phyloP scores from a whole-genome alignment of 2,888 invertebrate species.

The Sminthurides aquaticus region DNA sequence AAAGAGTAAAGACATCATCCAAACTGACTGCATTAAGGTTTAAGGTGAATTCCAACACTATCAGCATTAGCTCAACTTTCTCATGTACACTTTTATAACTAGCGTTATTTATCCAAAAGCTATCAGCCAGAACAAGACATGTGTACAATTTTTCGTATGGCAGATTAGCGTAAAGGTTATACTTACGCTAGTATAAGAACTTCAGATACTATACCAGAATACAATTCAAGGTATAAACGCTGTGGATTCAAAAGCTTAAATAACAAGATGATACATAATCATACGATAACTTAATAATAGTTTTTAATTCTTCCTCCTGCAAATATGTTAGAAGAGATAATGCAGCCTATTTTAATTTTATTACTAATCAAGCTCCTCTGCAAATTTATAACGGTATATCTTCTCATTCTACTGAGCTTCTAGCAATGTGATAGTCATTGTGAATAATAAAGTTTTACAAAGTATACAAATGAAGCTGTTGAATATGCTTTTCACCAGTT shows the following conservation, averaged over 20 bases:
- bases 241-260: neutral
- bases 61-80: too few relatives aligned
- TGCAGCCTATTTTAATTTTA: neutral
- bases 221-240: neutral
- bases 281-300: neutral
- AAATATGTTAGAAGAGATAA: neutral
- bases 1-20: too few relatives aligned
- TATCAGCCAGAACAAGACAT: too few relatives aligned
- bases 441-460: neutral
- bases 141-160: too few relatives aligned
- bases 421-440: slow-evolving; percentile 8
- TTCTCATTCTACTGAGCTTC: slow-evolving; percentile 1
- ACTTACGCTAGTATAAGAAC: too few relatives aligned
- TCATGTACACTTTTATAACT: neutral
- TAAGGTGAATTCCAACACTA: too few relatives aligned
- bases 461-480: neutral
- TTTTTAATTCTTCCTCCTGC: neutral
- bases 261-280: neutral
- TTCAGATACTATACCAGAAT: too few relatives aligned
- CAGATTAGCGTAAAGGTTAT: too few relatives aligned
- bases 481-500: neutral
- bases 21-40: too few relatives aligned
- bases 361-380: neutral
- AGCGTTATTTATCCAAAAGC: too few relatives aligned
- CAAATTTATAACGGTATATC: neutral